Evolutionary conservation across 2,888 invertebrate species (phyloP).

Genomic region (Drosophila paramelanica): DNA sequence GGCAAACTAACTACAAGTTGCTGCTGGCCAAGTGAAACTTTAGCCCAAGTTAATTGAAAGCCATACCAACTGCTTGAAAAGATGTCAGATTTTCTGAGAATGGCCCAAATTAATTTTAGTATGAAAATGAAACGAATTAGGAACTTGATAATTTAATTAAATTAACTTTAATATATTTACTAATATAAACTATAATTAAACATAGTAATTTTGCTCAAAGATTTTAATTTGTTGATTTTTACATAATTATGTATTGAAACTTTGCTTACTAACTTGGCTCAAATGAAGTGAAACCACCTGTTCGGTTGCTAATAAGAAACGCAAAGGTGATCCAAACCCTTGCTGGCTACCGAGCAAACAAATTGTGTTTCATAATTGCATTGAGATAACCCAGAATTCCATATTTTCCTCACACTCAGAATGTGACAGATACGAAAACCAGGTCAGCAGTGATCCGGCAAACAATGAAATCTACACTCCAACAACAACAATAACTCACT

Average conservation of each 20-base stretch:
- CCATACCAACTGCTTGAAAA: too few species aligned
- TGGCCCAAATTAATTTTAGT: too few species aligned
- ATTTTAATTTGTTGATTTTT: too few species aligned
- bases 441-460: slow-evolving; percentile 31
- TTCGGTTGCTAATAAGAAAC: too few species aligned
- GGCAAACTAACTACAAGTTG: slow-evolving; percentile 38
- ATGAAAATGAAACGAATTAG: neutral
- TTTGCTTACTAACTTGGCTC: too few species aligned
- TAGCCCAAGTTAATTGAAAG: slow-evolving; percentile 51
- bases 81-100: slow-evolving; percentile 8
- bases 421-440: slow-evolving; percentile 33
- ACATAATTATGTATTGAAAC: neutral
- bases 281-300: neutral
- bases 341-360: neutral
- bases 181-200: neutral
- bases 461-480: slow-evolving; percentile 34
- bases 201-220: too few species aligned
- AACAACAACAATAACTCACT: slow-evolving; percentile 24
- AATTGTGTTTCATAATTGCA: slow-evolving; percentile 15
- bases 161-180: neutral
- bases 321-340: neutral
- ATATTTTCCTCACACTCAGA: slow-evolving; percentile 8
- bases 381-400: slow-evolving; percentile 41
- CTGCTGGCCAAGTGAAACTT: slow-evolving; percentile 38
- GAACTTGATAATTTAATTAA: neutral